Evolutionary conservation across 2,797 vertebrate genomes (phyloP), one percentile per base, ranked within the genome.

Genomic region (Geotria australis): DNA sequence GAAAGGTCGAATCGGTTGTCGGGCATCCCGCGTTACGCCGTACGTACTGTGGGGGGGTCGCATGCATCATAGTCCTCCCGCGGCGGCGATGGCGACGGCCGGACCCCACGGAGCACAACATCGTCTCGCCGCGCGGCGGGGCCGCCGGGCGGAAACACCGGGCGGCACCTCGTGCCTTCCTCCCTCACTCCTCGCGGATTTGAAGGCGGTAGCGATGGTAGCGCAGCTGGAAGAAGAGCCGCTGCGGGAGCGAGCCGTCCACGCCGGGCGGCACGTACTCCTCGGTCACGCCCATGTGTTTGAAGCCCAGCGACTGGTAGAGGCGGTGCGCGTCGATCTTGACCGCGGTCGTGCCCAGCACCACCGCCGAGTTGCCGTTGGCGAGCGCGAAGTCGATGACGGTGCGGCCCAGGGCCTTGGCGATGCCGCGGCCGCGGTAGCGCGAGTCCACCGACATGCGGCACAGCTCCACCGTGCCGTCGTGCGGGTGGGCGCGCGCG

Each of bases 201-300:
- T 95, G 85, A 74, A 98, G 74, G 73, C 81, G 82, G 75, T 96
- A 98, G 71, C 79, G 83, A 73, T 85, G 84, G 72, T 95, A 83
- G 69, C 88, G 89, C 68, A 95, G 78, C 79, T 96, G 89, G 74
- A 98, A 98, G 76, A 96, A 96, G 70, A 96, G 77, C 74, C 79
- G 81, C 78, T 96, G 85, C 60, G 83, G 72, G 61, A 74, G 70
- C 59, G 86, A 86, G 68, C 78, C 81, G 10, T 77, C 88, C 85
- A 89, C 96, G 60, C 89, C 88, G 0, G 86, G 85, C 59, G 96
- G 76, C 68, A 76, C 69, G 59, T 95, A 77, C 73, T 78, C 78
- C 71, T 95, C 79, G 2, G 73, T 78, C 1, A 79, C 78, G 56
- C 82, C 80, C 64, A 79, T 74, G 59, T 79, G 81, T 69, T 83